These are phyloP conservation scores for Pimephales promelas DNA, from an alignment of 2,113 vertebrate species.

Conservation along the genomic window DNA sequence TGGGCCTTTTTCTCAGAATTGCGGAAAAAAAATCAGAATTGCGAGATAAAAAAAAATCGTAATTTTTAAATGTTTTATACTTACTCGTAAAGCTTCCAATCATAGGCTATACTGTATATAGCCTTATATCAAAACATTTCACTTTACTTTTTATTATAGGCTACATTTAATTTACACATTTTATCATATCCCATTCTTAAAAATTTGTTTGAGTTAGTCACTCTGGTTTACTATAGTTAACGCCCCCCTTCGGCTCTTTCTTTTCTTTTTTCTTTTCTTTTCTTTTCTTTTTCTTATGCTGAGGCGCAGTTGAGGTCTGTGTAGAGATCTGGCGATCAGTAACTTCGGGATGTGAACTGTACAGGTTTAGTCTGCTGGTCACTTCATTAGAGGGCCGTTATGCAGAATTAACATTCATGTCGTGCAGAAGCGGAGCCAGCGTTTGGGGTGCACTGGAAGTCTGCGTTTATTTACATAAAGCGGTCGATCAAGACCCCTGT, in stretches of 20 bases:
- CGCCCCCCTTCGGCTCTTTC: neutral
- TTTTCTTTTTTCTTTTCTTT: neutral
- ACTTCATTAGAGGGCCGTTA: neutral
- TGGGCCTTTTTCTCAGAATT: too few relatives aligned
- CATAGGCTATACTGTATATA: too few relatives aligned
- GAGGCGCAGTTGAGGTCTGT: slow-evolving; percentile 11
- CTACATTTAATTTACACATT: neutral
- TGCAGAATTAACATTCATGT: slow-evolving; percentile 20
- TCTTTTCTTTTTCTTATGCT: neutral
- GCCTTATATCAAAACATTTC: too few relatives aligned
- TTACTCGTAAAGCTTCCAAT: too few relatives aligned
- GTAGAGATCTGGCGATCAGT: neutral
- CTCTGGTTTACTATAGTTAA: neutral
- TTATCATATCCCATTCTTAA: neutral
- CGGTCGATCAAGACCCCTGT: neutral
- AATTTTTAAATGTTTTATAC: too few relatives aligned
- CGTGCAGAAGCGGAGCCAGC: neutral
- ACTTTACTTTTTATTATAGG: too few relatives aligned
- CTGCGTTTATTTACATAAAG: neutral
- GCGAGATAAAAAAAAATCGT: too few relatives aligned
- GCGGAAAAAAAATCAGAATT: too few relatives aligned
- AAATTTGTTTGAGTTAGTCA: neutral
- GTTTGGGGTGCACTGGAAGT: neutral
- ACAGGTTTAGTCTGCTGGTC: too few relatives aligned
- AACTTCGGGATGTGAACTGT: neutral